Conservation (phyloP, 2,888 invertebrate genomes). For the Eristalis pertinax region DNA sequence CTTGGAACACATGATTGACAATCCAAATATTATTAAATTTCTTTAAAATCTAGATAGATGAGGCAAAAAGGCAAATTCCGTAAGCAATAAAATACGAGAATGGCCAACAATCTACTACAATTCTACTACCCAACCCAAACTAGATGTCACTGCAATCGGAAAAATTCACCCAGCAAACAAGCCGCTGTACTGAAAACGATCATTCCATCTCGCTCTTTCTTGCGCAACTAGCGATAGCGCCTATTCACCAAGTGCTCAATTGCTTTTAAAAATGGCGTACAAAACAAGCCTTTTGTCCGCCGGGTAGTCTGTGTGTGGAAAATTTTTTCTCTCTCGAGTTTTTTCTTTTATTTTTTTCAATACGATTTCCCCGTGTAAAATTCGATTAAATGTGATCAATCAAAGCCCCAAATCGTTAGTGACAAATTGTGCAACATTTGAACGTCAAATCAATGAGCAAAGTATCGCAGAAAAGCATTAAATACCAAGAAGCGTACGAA, state of each 20-base stretch:
- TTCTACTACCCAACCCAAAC: background rate
- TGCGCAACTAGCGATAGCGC: slow-evolving; percentile 51
- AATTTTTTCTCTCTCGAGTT: slow-evolving; percentile 63
- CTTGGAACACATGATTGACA: too few relatives aligned
- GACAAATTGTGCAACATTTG: slow-evolving; percentile 50
- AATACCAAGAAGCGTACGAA: slow-evolving; percentile 2
- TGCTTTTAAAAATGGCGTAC: slow-evolving; percentile 85
- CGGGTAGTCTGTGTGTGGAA: slow-evolving; percentile 77
- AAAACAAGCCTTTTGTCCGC: slow-evolving; percentile 85
- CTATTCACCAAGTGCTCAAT: slow-evolving; percentile 53
- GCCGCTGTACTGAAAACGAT: slow-evolving; percentile 44
- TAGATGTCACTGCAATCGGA: slow-evolving; percentile 18
- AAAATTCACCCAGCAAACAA: background rate
- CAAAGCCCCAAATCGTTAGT: slow-evolving; percentile 15
- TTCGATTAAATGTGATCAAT: slow-evolving; percentile 50
- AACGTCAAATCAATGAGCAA: background rate
- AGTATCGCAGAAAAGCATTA: slow-evolving; percentile 4
- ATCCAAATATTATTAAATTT: too few relatives aligned
- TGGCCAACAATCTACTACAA: slow-evolving; percentile 39
- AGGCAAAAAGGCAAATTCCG: too few relatives aligned
- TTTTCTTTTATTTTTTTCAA: slow-evolving; percentile 66
- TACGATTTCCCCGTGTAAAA: slow-evolving; percentile 54
- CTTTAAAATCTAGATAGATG: too few relatives aligned
- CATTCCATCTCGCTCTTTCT: slow-evolving; percentile 38
- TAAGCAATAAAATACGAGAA: too few relatives aligned